These are phyloP conservation scores for Tetheella fluctuosa DNA, from an alignment of 2,888 invertebrate species.

Conservation along the genomic window DNA sequence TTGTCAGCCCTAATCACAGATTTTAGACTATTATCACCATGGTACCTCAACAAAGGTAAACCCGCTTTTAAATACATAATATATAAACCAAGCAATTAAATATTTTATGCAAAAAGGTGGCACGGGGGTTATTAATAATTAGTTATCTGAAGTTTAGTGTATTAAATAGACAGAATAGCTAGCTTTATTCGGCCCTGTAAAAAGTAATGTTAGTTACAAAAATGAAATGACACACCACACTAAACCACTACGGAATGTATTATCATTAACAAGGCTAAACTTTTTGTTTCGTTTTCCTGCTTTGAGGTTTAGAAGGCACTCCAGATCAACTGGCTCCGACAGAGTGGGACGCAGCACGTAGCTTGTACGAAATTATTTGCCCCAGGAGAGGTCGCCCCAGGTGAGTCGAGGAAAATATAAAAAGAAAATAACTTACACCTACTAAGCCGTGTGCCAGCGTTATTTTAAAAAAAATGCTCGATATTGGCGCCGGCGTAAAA, in stretches of 20 bases:
- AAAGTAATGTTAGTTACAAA: neutral
- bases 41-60: conserved; percentile 45
- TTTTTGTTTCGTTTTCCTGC: conserved; percentile 47
- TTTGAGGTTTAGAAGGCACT: conserved; percentile 53
- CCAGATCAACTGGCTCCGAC: conserved; percentile 61
- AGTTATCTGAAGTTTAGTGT: conserved; percentile 22
- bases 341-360: conserved; percentile 68
- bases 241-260: conserved; percentile 15
- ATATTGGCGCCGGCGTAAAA: conserved; percentile 12
- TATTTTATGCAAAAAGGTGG: conserved; percentile 32
- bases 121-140: conserved; percentile 29
- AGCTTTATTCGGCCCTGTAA: neutral
- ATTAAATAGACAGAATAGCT: neutral
- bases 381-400: conserved; percentile 64
- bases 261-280: conserved; percentile 25
- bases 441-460: conserved; percentile 59
- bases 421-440: conserved; percentile 74
- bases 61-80: conserved; percentile 39
- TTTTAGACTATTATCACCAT: conserved; percentile 51
- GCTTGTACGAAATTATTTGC: conserved; percentile 72
- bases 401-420: conserved; percentile 70
- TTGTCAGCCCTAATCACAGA: conserved; percentile 61
- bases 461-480: conserved; percentile 60
- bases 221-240: neutral
- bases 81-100: conserved; percentile 28